phyloP scores from a whole-genome alignment of 2,888 invertebrate genomes.

The Chromoteleia sp. region DNA sequence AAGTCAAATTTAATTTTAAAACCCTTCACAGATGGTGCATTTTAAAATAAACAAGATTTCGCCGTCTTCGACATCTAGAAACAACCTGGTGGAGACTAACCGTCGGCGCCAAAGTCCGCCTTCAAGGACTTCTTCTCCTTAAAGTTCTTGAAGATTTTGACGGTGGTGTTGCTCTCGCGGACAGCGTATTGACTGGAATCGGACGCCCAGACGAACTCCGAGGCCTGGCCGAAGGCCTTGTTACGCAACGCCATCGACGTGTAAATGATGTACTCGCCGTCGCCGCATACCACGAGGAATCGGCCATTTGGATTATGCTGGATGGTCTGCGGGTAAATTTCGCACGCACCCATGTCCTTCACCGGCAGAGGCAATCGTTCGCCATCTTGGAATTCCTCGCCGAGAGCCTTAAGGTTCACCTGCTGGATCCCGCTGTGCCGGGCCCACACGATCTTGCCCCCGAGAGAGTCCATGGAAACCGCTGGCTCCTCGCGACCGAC shows the following conservation, averaged over 20 bases:
- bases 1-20: too few relatives aligned
- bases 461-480: constrained; percentile 99
- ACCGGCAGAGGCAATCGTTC: constrained; percentile 93
- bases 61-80: too few relatives aligned
- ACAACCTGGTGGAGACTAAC: constrained; percentile 85
- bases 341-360: constrained; percentile 99
- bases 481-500: constrained; percentile 99
- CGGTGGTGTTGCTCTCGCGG: constrained; percentile 94
- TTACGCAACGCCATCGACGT: constrained; percentile 99
- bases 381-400: constrained; percentile 87
- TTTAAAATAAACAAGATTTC: too few relatives aligned
- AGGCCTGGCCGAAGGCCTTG: constrained; percentile 99
- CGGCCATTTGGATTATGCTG: constrained; percentile 99
- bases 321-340: constrained; percentile 99
- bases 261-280: constrained; percentile 99
- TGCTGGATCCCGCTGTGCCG: constrained; percentile 99
- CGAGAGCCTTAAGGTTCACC: constrained; percentile 94
- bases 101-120: constrained; percentile 98
- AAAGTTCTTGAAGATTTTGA: constrained; percentile 99
- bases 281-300: constrained; percentile 97
- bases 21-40: too few relatives aligned
- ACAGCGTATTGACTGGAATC: constrained; percentile 97
- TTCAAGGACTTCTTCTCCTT: constrained; percentile 98
- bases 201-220: constrained; percentile 99
- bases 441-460: constrained; percentile 99